These are phyloP conservation scores for Leptobrachium ailaonicum DNA, from an alignment of 2,113 vertebrate genomes.

Conservation along the genomic window DNA sequence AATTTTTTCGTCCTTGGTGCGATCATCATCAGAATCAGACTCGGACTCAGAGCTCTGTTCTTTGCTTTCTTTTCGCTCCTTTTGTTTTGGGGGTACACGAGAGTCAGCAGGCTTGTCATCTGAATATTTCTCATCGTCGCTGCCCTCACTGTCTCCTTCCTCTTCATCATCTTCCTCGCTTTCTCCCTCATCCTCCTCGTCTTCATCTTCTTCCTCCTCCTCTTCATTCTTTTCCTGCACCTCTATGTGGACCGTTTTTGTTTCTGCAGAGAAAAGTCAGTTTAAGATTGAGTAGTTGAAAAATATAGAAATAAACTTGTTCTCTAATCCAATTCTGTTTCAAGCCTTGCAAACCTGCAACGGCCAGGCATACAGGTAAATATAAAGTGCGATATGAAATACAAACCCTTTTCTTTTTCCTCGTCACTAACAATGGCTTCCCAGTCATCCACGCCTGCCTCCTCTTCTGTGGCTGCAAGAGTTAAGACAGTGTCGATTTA, in stretches of 20 bases:
- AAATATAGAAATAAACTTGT: not conserved
- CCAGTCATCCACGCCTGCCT: conserved; percentile 87
- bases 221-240: conserved; percentile 78
- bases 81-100: conserved; percentile 57
- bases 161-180: conserved; percentile 75
- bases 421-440: conserved; percentile 95
- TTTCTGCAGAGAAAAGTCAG: conserved; percentile 65
- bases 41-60: conserved; percentile 86
- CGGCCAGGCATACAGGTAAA: not conserved
- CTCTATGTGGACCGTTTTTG: conserved; percentile 91
- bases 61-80: conserved; percentile 68
- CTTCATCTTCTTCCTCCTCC: conserved; percentile 65
- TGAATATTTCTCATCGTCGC: conserved; percentile 72
- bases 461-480: conserved; percentile 66
- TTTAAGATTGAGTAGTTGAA: no score
- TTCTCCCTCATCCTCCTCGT: conserved; percentile 67
- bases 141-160: conserved; percentile 53
- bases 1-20: conserved; percentile 86
- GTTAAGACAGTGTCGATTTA: no score
- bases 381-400: not conserved
- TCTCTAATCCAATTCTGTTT: not conserved
- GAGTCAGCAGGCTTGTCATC: conserved; percentile 64
- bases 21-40: conserved; percentile 86
- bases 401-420: conserved; percentile 75
- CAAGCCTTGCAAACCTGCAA: not conserved